Percentiles rank a stretch among this genome's conserved stretches.
Conservation (phyloP, 2,888 invertebrate genomes). For the Monochamus alternatus region DNA sequence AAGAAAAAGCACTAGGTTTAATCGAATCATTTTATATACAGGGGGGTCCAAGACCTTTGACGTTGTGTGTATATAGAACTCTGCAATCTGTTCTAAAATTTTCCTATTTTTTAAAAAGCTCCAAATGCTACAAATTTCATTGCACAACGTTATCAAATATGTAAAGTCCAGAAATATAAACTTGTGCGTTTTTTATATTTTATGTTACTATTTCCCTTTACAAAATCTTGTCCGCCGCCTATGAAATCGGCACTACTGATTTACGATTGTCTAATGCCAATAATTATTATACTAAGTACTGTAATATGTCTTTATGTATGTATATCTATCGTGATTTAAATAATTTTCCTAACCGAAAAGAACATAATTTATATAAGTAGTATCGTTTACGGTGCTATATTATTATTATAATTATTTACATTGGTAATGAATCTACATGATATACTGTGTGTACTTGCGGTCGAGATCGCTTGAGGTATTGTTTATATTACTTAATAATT, state of each 20-base stretch:
- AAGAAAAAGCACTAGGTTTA: no score
- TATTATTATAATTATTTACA: constrained; percentile 31
- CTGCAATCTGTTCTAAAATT: no score
- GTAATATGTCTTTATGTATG: constrained; percentile 38
- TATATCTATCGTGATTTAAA: constrained; percentile 40
- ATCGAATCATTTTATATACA: no score
- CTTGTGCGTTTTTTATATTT: no score
- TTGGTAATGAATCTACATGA: constrained; percentile 16
- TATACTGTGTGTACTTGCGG: not conserved
- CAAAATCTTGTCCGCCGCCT: not conserved
- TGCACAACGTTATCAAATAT: no score
- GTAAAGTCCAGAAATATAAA: no score
- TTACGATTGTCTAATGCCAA: constrained; percentile 42
- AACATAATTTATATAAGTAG: constrained; percentile 40
- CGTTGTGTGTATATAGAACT: no score
- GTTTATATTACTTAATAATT: constrained; percentile 10
- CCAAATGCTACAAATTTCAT: no score
- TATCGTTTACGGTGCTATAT: constrained; percentile 19
- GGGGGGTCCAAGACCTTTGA: no score
- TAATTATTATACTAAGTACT: constrained; percentile 43
- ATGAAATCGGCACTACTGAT: constrained; percentile 33
- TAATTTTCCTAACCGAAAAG: constrained; percentile 28
- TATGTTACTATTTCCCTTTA: not conserved
- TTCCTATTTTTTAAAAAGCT: no score
- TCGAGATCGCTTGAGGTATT: not conserved